Base-by-base conservation (phyloP, 2,113 vertebrate genomes). In the Fulica atra region DNA sequence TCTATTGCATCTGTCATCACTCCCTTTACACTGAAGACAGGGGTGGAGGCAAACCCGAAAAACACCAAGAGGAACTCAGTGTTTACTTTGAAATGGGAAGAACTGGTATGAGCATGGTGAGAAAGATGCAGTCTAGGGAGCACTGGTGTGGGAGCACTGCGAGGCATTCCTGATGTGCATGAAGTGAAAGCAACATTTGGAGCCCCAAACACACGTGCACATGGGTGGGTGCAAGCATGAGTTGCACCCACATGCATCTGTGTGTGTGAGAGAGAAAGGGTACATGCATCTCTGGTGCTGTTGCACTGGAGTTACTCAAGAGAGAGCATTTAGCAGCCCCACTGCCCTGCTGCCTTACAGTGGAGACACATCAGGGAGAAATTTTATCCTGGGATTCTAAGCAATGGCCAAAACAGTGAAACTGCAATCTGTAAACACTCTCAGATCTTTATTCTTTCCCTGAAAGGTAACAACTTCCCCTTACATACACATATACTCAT, bases 371-470 rank as follows among this genome's bases (percentile, higher is more conserved):
- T 36, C 36, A 84, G 92, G 74, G 50, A 65, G 20, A 66, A 73
- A 70, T 86, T 89, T 66, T 61, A 61, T 29, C 57, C 66, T 42
- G 31, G 44, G 57, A 88, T 81, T 56, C 64, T 89, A 81, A 95
- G 90, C 95, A 96, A 66, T 95, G 76, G 89, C 63, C 81, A 95
- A 93, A 83, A 89, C 65, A 68, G 86, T 82, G 95, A 95, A 96
- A 73, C n/a, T 90, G 79, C 78, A 87, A 90, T 64, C 84, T 90
- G 65, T 64, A 96, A 97, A 92, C 1, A 4, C 70, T 50, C 35
- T 94, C 23, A 57, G 76, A 54, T 15, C 29, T 83, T 14, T 56
- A 61, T 80, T 38, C 25, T 21, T 12, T 3, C 1, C 11, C 35
- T 21, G 24, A 19, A 96, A 96, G 59, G 79, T 70, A 90, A 9